Percentiles rank a stretch among this genome's conserved stretches.
phyloP scores from a whole-genome alignment of 2,113 vertebrate species.

The Dipodomys merriami region DNA sequence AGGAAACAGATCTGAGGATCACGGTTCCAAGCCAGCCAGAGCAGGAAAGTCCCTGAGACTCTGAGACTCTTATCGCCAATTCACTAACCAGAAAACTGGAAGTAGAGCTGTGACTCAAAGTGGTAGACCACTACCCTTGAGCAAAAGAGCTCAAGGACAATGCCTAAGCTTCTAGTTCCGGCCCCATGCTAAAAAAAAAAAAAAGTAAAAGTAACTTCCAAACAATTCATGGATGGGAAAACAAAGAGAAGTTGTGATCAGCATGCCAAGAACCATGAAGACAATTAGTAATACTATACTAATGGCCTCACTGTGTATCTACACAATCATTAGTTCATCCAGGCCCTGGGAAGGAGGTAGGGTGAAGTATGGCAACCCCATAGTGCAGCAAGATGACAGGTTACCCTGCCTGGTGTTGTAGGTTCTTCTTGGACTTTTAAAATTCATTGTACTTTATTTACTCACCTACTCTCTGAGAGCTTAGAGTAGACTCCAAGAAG shows the following conservation, averaged over 20 bases:
- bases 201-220: slow-evolving; percentile 21
- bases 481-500: neutral
- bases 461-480: neutral
- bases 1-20: too few species aligned
- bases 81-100: too few species aligned
- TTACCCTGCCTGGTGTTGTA: too few species aligned
- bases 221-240: slow-evolving; percentile 44
- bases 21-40: too few species aligned
- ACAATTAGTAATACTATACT: too few species aligned
- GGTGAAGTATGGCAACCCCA: accelerated
- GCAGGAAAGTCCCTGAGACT: too few species aligned
- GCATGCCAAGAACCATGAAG: neutral
- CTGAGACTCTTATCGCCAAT: too few species aligned
- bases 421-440: neutral
- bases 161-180: too few species aligned
- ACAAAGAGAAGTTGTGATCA: neutral
- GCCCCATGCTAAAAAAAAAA: too few species aligned
- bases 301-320: neutral
- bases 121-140: too few species aligned
- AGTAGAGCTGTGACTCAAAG: too few species aligned
- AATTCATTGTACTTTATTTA: neutral
- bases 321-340: neutral
- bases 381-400: neutral
- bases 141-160: too few species aligned
- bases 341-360: neutral